Conservation (phyloP, 53 echinoderm and acorn worm genomes). For the Paelopatides confundens region DNA sequence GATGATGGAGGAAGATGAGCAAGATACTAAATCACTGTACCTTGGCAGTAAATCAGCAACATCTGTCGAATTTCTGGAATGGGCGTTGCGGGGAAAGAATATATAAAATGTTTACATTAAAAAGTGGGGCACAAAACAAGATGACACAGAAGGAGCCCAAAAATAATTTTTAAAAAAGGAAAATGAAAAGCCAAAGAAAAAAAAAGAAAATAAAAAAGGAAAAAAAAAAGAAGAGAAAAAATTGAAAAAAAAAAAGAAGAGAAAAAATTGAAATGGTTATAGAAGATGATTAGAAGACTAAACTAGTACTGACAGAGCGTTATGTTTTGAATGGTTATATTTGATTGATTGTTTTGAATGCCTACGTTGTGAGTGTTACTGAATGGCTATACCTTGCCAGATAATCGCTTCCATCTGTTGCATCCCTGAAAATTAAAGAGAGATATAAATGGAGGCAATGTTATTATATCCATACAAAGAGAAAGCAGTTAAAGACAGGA, state of each 20-base stretch:
- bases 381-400: constrained; percentile 49
- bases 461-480: constrained; percentile 24
- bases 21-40: constrained; percentile 21
- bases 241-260: background rate
- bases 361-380: background rate
- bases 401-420: constrained; percentile 21
- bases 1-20: background rate
- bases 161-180: no score
- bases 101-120: background rate
- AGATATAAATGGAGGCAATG: constrained; percentile 43
- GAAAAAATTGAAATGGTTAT: background rate
- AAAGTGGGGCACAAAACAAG: background rate
- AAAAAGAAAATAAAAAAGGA: constrained; percentile 1
- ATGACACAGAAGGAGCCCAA: background rate
- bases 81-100: background rate
- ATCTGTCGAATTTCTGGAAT: constrained; percentile 38
- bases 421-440: constrained; percentile 42
- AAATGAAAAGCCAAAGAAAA: background rate
- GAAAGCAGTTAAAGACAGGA: constrained; percentile 3
- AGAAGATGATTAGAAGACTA: constrained; percentile 9
- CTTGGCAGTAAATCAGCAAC: constrained; percentile 39
- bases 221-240: background rate
- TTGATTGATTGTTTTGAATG: background rate
- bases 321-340: background rate
- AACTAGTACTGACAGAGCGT: background rate